Base-by-base conservation (phyloP, 2,113 vertebrate species). In the Phylloscopus trochiloides region DNA sequence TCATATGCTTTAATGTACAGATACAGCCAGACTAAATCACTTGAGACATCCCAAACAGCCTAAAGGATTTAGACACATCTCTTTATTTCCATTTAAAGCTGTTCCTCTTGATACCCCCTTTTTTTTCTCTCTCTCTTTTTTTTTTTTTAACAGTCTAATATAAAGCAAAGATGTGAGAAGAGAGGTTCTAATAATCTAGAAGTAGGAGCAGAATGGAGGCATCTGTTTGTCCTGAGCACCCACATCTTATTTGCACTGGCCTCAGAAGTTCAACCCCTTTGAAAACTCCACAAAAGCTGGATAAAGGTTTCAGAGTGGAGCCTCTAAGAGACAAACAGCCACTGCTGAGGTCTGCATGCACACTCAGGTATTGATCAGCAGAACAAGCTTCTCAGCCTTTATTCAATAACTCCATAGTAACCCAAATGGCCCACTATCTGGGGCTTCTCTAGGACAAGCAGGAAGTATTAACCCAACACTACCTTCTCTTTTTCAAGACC, bases 71-170 rank as follows among this genome's bases (percentile, higher is more conserved):
- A 95, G 92, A 66, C 67, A 92, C 71, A 95, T 93, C 90, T 96
- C 85, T 86, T 76, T 93, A 88, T 93, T 97, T 97, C 86, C 72
- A 76, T 94, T 93, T 94, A 97, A 96, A 97, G 59, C 93, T 96
- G 80, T 84, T 94, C 84, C 76, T 78, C 67, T 21, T 76, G 40
- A 68, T 57, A 76, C 26, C 9, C 19, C 2, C 3, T 12, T 22
- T 58, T 36, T 42, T 31, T 8, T 5, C 4, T 3, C 14, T 4
- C 13, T 14, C 17, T 6, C 3, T 25, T 36, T 18, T 7, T 3
- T 28, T 34, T 47, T 58, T 58, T 21, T 45, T 10, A 92, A 29
- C 9, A 8, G 45, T 54, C 55, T 24, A 32, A 36, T 65, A 38
- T 11, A 61, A 76, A 79, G n/a, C 11, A 50, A 80, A 55, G 59